Evolutionary conservation across 2,113 vertebrate genomes (phyloP), one percentile per base, ranked within the genome.

Genomic region (Erythrocercus mccallii): DNA sequence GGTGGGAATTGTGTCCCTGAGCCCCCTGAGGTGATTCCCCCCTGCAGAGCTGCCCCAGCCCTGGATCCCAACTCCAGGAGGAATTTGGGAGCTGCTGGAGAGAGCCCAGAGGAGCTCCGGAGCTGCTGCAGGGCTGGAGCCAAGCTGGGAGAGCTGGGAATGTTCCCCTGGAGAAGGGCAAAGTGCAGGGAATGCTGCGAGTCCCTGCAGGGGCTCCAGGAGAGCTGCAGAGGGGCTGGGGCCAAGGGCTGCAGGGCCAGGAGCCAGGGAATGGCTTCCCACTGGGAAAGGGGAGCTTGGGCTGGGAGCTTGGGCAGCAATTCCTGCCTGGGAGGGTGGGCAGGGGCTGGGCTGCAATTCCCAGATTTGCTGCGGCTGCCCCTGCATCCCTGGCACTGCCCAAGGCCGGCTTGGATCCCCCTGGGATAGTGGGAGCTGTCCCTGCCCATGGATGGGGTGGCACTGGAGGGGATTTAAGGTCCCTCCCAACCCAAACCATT

Each of bases 401-500:
- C 78, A 33, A 40, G 42, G 64, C 42, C 79, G 28, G 62, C n/a
- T 0, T 50, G 74, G 50, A 31, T 3, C 15, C 2, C 0, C 22
- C 30, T 71, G 54, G 31, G 33, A 44, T 0, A 4, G 9, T 30
- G 24, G 69, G 15, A 85, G 15, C 0, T 48, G 30, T 38, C 70
- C 50, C 81, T 74, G 69, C 5, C 9, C 22, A 10, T 23, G 60
- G 40, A 0, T 0, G 8, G 45, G 25, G 6, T 61, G 38, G 17
- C 1, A 11, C 2, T 1, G 24, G 40, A 7, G 20, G 19, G 8
- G 6, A 3, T 37, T 65, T 10, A 12, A 7, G 10, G 12, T 20
- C 8, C 12, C 3, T n/a, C 1, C 54, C 33, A 4, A 5, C 15
- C 38, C 64, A 38, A n/a, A 0, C 12, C n/a, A 79, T 44, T 77